A percentile compares a stretch with the other conserved stretches of the same genome.
Evolutionary conservation across 2,113 vertebrate genomes (phyloP).

Genomic region (Polypterus bichir): DNA sequence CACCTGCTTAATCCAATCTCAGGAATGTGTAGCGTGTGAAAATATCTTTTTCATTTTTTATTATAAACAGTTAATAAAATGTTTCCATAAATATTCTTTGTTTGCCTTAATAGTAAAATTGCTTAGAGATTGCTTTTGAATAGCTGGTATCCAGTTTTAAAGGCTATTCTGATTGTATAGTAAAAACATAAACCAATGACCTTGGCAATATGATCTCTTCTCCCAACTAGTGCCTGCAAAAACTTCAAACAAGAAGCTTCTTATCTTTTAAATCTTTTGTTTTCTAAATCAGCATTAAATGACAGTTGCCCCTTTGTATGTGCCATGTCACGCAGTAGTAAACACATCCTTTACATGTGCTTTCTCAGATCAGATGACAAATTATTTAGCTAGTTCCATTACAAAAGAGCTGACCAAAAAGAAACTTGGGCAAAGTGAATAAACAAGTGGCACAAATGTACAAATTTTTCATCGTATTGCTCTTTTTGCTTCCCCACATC

Average conservation of each 20-base stretch:
- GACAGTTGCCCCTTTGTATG: neutral
- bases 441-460: conserved; percentile 32
- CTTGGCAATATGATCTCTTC: neutral
- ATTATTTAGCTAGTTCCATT: neutral
- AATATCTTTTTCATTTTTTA: too few relatives aligned
- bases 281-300: conserved; percentile 3
- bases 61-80: too few relatives aligned
- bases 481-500: conserved; percentile 40
- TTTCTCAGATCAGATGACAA: conserved; percentile 15
- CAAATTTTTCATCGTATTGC: conserved; percentile 36
- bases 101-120: too few relatives aligned
- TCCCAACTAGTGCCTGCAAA: neutral
- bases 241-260: neutral
- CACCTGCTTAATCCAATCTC: too few relatives aligned
- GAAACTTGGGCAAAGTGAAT: conserved; percentile 37
- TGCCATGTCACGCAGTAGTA: neutral
- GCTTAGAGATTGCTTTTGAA: too few relatives aligned
- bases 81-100: too few relatives aligned
- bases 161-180: neutral
- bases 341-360: neutral
- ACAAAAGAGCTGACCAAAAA: too few relatives aligned
- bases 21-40: too few relatives aligned
- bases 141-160: too few relatives aligned
- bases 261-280: neutral
- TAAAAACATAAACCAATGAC: neutral